Evolutionary conservation across 2,888 invertebrate genomes (phyloP).

Genomic region (Lomographa bimaculata): DNA sequence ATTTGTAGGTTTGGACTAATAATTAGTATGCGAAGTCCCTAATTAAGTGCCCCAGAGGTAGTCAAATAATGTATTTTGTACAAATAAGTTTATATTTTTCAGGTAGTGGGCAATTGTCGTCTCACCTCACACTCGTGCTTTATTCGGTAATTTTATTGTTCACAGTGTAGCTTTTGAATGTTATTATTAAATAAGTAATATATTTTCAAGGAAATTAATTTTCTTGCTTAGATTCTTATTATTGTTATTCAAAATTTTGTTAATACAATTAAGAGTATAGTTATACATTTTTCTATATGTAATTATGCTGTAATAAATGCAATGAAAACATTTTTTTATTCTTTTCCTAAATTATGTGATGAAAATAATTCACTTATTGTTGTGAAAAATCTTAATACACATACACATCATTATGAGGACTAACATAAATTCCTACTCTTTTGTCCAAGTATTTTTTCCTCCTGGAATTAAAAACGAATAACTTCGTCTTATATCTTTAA

Average conservation of each 20-base stretch:
- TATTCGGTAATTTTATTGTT: conserved; percentile 27
- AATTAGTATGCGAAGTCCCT: too few relatives aligned
- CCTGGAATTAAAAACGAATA: too few relatives aligned
- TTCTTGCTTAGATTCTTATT: conserved; percentile 14
- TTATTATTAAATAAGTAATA: conserved; percentile 13
- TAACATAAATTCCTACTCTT: too few relatives aligned
- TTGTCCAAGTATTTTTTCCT: too few relatives aligned
- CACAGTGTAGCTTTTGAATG: conserved; percentile 31
- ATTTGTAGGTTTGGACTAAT: too few relatives aligned
- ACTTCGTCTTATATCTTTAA: too few relatives aligned
- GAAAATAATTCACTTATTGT: too few relatives aligned
- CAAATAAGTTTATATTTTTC: conserved; percentile 34
- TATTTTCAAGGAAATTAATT: conserved; percentile 27
- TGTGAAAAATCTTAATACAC: too few relatives aligned
- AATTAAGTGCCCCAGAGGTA: too few relatives aligned
- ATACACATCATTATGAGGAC: too few relatives aligned
- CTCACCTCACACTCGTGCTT: conserved; percentile 30
- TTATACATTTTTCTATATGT: conserved; percentile 22
- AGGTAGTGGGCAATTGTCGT: conserved; percentile 34
- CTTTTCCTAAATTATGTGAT: too few relatives aligned
- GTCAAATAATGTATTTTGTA: too few relatives aligned
- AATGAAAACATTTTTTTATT: conserved; percentile 1
- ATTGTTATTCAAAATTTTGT: conserved; percentile 16
- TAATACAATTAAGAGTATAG: conserved; percentile 15
- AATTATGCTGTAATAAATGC: conserved; percentile 15